Base-by-base conservation (phyloP, 2,888 invertebrate genomes). In the Diadegma fenestrale region DNA sequence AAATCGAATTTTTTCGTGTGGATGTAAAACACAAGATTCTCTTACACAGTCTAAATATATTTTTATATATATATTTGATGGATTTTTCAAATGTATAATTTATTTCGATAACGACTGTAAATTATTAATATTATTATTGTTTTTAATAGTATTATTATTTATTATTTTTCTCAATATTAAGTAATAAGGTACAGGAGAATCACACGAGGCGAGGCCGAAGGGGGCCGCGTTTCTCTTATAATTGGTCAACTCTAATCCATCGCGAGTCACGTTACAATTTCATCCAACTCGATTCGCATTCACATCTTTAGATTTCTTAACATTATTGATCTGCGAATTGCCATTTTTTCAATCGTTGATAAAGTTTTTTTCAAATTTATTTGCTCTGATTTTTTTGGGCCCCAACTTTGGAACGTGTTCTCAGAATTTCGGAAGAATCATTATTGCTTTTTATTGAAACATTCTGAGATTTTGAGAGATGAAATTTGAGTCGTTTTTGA, bases 181-280 rank as follows among this genome's bases (percentile, higher is more conserved):
- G 82, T 91, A 91, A 86, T 91, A 92, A 92, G 92, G 93, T 93
- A 92, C 90, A 87, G 91, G 89, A 91, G 88, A 92, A 91, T 93
- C 92, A 92, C 92, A 90, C 88, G 89, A 90, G 88, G 85, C 88
- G 88, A 79, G 84, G 86, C 89, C 88, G 58, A 83, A 86, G 63
- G 69, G 79, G 88, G 85, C 68, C 87, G 85, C 83, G 80, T 87
- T 88, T 89, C 88, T 84, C 88, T 89, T 88, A 83, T 89, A 75
- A 78, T 82, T 82, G 85, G 85, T 85, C 85, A 80, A 58, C 81
- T 81, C 72, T 81, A 54, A 69, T 37, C 26, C 48, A 37, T 84
- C 58, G 80, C 71, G 72, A 82, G 58, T 63, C 61, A 45, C 61
- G 41, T 54, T 22, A n/a, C 45, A 51, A 45, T 68, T 43, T 26